phyloP scores from a whole-genome alignment of 2,113 vertebrate species.

The Sciurus niger region DNA sequence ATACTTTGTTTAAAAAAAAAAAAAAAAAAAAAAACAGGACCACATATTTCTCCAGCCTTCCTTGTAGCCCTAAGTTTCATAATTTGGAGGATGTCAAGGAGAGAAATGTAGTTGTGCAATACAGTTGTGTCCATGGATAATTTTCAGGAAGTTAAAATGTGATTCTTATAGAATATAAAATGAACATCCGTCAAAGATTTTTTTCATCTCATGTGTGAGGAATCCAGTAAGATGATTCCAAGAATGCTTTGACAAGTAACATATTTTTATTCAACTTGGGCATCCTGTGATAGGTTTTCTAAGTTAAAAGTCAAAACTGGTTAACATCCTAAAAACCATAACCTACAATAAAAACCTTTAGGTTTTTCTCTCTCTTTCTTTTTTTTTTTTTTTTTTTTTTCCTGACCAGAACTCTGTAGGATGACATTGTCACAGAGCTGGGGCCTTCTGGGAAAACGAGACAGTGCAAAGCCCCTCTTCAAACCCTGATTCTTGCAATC shows the following conservation, averaged over 20 bases:
- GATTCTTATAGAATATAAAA: neutral
- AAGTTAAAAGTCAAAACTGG: constrained; percentile 49
- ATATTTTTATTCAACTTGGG: neutral
- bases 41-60: neutral
- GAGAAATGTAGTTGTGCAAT: neutral
- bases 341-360: neutral
- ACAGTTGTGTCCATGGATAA: neutral
- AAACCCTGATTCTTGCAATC: too few relatives aligned
- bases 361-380: neutral
- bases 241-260: neutral
- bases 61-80: constrained; percentile 1
- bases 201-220: neutral
- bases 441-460: too few relatives aligned
- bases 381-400: neutral
- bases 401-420: neutral
- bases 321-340: neutral
- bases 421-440: neutral
- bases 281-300: neutral
- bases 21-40: neutral
- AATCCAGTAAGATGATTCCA: neutral
- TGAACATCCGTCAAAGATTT: neutral
- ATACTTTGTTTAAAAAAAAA: neutral
- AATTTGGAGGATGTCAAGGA: neutral
- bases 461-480: too few relatives aligned
- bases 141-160: constrained; percentile 39